Evolutionary conservation across 1,140 invertebrate genomes (phyloP).

Genomic region (Cotesia glomerata): DNA sequence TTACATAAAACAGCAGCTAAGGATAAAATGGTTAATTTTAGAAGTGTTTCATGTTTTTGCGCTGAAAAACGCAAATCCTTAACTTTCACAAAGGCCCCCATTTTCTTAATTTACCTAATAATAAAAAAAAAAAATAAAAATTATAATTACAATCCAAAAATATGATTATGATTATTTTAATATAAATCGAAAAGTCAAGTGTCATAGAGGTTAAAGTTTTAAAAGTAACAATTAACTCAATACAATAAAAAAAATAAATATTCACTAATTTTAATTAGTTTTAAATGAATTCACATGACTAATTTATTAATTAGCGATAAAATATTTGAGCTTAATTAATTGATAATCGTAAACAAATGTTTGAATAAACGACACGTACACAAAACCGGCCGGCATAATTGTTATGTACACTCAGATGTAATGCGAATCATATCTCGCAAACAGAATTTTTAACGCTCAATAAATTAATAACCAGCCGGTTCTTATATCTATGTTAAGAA

Average conservation of each 20-base stretch:
- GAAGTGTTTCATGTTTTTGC: slow-evolving; percentile 93
- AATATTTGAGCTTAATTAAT: background rate
- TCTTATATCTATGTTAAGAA: no score
- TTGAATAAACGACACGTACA: slow-evolving; percentile 15
- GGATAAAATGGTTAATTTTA: slow-evolving; percentile 90
- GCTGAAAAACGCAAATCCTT: slow-evolving; percentile 67
- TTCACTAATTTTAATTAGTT: no score
- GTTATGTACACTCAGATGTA: background rate
- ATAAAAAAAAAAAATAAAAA: slow-evolving; percentile 24
- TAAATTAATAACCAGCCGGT: no score
- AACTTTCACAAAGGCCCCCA: slow-evolving; percentile 53
- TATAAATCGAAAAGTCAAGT: background rate
- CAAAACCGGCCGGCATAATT: slow-evolving; percentile 25
- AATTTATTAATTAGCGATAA: background rate
- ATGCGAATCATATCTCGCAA: background rate
- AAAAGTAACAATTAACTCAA: background rate
- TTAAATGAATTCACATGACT: background rate
- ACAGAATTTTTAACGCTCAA: background rate
- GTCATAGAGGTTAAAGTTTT: background rate
- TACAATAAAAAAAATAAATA: no score
- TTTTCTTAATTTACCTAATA: slow-evolving; percentile 35
- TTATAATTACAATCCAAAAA: background rate
- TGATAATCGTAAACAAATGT: background rate
- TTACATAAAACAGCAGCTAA: slow-evolving; percentile 93
- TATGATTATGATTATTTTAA: background rate